These are phyloP conservation scores for Radopholus similis DNA, from an alignment of 1,140 invertebrate genomes.

Conservation along the genomic window DNA sequence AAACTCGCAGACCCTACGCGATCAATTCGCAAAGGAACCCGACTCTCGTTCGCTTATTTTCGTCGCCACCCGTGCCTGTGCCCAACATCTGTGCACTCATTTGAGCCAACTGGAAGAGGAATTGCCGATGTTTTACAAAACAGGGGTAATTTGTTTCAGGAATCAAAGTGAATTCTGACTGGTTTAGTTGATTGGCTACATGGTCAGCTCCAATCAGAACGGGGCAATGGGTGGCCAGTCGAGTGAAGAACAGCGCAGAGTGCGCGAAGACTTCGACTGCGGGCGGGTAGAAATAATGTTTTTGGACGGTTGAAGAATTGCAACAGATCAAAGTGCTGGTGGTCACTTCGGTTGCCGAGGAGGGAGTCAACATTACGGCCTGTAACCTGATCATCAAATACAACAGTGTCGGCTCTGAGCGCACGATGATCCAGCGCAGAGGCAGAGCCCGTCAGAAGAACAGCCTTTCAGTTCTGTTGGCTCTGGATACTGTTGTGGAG, in stretches of 20 bases:
- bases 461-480: slow-evolving; percentile 14
- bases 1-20: slow-evolving; percentile 7
- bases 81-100: slow-evolving; percentile 20
- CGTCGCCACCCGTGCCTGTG: slow-evolving; percentile 30
- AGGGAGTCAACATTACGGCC: slow-evolving; percentile 25
- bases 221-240: slow-evolving; percentile 21
- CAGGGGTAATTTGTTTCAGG: neutral
- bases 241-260: slow-evolving; percentile 1
- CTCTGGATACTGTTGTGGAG: slow-evolving; percentile 19
- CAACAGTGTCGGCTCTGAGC: slow-evolving; percentile 27
- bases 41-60: slow-evolving; percentile 43
- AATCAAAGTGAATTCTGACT: neutral
- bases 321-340: slow-evolving; percentile 24
- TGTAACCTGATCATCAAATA: slow-evolving; percentile 36
- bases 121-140: slow-evolving; percentile 20
- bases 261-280: slow-evolving; percentile 13
- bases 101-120: neutral
- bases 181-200: neutral
- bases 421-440: slow-evolving; percentile 24
- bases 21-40: slow-evolving; percentile 27
- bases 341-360: slow-evolving; percentile 29
- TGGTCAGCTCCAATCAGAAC: slow-evolving; percentile 30
- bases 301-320: neutral
- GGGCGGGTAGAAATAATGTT: slow-evolving; percentile 1
- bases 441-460: slow-evolving; percentile 24